A percentile compares a stretch with the other conserved stretches of the same genome.
phyloP scores from a whole-genome alignment of 2,113 vertebrate genomes.

The Brienomyrus longianalis region DNA sequence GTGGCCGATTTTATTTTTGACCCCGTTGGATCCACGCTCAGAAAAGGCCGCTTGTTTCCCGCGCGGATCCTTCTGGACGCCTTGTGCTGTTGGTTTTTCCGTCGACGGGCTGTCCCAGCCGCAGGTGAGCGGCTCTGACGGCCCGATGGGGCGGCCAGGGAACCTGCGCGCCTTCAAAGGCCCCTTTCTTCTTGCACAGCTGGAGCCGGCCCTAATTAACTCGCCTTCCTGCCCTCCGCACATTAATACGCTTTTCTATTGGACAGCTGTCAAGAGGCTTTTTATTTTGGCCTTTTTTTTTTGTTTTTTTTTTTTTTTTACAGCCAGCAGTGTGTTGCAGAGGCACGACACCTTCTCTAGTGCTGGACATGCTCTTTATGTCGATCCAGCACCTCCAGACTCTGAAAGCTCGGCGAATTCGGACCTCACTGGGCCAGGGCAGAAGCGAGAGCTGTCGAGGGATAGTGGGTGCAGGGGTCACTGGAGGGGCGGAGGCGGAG shows the following conservation, averaged over 20 bases:
- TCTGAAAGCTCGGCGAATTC: neutral
- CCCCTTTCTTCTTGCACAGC: constrained; percentile 34
- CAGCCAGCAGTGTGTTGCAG: neutral
- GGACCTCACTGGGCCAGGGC: neutral
- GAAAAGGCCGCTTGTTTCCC: neutral
- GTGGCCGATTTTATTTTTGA: neutral
- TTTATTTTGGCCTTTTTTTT: neutral
- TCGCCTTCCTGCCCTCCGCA: constrained; percentile 9
- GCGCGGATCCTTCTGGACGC: neutral
- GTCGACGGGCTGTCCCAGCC: neutral
- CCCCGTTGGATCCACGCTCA: neutral
- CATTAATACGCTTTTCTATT: constrained; percentile 16
- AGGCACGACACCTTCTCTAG: neutral
- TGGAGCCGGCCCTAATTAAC: neutral
- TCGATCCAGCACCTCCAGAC: neutral
- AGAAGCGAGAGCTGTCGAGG: neutral
- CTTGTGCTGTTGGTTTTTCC: constrained; percentile 19
- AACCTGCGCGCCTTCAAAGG: constrained; percentile 34
- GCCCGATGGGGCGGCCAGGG: neutral
- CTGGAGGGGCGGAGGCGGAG: neutral
- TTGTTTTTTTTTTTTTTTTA: neutral
- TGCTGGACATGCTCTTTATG: neutral
- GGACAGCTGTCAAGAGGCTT: constrained; percentile 13
- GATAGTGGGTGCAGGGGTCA: neutral
- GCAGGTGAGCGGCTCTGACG: constrained; percentile 33